A percentile compares a stretch with the other conserved stretches of the same genome.
phyloP scores from a whole-genome alignment of 2,888 invertebrate species.

The Andrena fulva region DNA sequence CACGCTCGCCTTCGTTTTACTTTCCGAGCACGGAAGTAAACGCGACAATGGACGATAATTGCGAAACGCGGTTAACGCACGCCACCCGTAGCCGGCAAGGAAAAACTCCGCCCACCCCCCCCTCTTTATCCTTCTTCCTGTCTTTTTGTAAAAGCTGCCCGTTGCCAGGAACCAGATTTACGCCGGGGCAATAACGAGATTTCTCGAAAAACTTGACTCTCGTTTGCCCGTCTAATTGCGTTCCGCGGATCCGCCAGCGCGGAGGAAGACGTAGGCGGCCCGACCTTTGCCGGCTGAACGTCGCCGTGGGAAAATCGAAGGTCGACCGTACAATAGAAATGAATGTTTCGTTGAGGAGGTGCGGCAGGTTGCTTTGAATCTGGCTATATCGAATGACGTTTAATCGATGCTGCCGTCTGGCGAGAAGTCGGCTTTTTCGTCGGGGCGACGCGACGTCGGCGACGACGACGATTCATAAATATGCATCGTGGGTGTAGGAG shows the following conservation, averaged over 20 bases:
- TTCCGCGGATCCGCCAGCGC: slow-evolving; percentile 36
- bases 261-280: slow-evolving; percentile 10
- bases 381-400: slow-evolving; percentile 62
- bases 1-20: background rate
- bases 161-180: slow-evolving; percentile 25
- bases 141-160: background rate
- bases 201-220: slow-evolving; percentile 42
- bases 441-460: slow-evolving; percentile 54
- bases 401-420: slow-evolving; percentile 75
- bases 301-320: background rate
- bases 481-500: slow-evolving; percentile 69
- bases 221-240: slow-evolving; percentile 45
- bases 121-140: background rate
- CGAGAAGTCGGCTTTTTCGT: slow-evolving; percentile 69
- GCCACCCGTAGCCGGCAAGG: slow-evolving; percentile 11
- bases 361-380: slow-evolving; percentile 41
- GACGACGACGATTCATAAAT: slow-evolving; percentile 73
- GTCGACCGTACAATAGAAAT: background rate
- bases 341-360: too few relatives aligned
- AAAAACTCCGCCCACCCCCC: background rate
- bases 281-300: background rate
- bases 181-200: slow-evolving; percentile 40
- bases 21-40: slow-evolving; percentile 9
- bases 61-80: slow-evolving; percentile 32
- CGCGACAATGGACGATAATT: slow-evolving; percentile 49